These are phyloP conservation scores for Drosophila vallismaia DNA, from an alignment of 2,888 invertebrate species.

Conservation along the genomic window DNA sequence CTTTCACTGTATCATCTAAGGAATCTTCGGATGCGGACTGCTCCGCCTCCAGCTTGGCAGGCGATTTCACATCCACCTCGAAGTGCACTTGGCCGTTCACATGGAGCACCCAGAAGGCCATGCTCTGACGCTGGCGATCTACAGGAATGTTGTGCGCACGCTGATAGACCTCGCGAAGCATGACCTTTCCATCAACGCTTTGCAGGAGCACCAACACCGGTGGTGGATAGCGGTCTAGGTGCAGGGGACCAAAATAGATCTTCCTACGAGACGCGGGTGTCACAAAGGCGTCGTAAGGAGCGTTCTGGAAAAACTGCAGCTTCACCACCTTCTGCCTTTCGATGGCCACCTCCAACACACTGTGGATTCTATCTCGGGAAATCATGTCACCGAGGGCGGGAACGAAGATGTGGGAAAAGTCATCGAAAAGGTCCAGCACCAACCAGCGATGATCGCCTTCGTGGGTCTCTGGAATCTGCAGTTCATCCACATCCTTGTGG, in stretches of 20 bases:
- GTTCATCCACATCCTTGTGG: conserved; percentile 68
- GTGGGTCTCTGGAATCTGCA: conserved; percentile 75
- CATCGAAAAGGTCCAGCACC: conserved; percentile 80
- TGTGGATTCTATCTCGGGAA: conserved; percentile 81
- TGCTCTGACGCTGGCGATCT: conserved; percentile 64
- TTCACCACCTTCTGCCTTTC: conserved; percentile 80
- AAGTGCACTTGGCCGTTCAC: conserved; percentile 74
- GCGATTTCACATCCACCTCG: conserved; percentile 60
- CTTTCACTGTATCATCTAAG: background rate
- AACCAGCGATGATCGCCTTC: conserved; percentile 81
- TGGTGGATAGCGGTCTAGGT: conserved; percentile 55
- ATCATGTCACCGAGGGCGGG: conserved; percentile 82
- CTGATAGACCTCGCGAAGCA: conserved; percentile 82
- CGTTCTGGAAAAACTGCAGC: conserved; percentile 78
- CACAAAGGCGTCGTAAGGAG: conserved; percentile 81
- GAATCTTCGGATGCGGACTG: background rate
- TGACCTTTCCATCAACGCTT: conserved; percentile 82
- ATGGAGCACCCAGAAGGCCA: conserved; percentile 81
- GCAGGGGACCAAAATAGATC: conserved; percentile 82
- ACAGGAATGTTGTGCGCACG: conserved; percentile 69
- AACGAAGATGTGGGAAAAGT: conserved; percentile 83
- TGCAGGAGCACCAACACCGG: conserved; percentile 81
- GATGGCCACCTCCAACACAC: conserved; percentile 73
- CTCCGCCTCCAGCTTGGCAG: conserved; percentile 6
- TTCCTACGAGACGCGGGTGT: conserved; percentile 78